Evolutionary conservation across 1,140 invertebrate species (phyloP).

Genomic region (Drosophila navojoa): DNA sequence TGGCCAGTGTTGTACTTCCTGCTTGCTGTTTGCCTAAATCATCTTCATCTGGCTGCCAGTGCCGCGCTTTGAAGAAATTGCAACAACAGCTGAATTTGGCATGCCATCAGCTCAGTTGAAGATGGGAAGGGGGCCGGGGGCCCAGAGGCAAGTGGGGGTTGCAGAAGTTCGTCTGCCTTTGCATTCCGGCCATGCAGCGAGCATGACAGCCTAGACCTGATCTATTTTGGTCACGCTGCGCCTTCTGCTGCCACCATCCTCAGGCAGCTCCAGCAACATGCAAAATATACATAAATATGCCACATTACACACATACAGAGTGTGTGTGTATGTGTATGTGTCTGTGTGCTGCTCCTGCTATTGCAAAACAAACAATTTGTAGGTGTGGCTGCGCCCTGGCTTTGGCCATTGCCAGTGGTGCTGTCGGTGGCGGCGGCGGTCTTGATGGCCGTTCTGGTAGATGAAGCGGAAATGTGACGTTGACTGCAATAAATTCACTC

Average conservation of each 20-base stretch:
- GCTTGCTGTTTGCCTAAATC: slow-evolving; percentile 67
- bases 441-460: slow-evolving; percentile 77
- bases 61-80: slow-evolving; percentile 44
- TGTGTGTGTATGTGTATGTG: slow-evolving; percentile 4
- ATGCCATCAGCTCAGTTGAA: slow-evolving; percentile 23
- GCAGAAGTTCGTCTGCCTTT: slow-evolving; percentile 56
- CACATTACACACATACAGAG: slow-evolving; percentile 42
- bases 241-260: slow-evolving; percentile 22
- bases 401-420: slow-evolving; percentile 25
- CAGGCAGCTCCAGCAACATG: slow-evolving; percentile 43
- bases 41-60: slow-evolving; percentile 44
- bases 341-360: slow-evolving; percentile 16
- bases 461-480: slow-evolving; percentile 82
- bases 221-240: slow-evolving; percentile 72
- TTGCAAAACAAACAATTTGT: slow-evolving; percentile 73
- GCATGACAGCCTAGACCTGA: slow-evolving; percentile 82
- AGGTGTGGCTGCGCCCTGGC: slow-evolving; percentile 63
- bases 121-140: background rate
- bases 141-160: slow-evolving; percentile 15
- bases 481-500: slow-evolving; percentile 72
- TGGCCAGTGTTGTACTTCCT: slow-evolving; percentile 44
- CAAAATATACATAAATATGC: slow-evolving; percentile 57
- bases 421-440: slow-evolving; percentile 25
- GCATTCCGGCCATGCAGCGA: slow-evolving; percentile 76
- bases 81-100: slow-evolving; percentile 50